Base-by-base conservation (phyloP, 2,797 vertebrate species). In the Heterohyrax brucei region DNA sequence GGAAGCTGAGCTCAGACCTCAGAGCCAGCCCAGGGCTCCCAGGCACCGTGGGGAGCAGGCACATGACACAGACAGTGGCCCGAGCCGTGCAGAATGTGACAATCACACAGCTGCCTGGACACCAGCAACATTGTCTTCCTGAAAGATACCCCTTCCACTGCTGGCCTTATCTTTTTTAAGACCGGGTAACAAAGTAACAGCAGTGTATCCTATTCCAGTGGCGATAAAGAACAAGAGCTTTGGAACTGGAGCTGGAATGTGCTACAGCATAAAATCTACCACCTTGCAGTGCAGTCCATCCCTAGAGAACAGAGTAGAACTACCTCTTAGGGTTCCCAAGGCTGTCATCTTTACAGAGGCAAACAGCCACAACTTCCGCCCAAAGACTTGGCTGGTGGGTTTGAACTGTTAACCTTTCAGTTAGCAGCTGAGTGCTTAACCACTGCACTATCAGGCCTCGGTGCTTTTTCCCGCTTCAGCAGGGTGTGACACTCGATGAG, bases 61-160 rank as follows among this genome's bases (percentile, higher is more conserved):
- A 82, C 39, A 13, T 39, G 80, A 76, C 59, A 66, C 24, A 33
- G 5, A 26, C 39, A 56, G 87, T 77, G n/a, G 78, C 50, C 61
- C 30, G 18, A 44, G 88, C 56, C 68, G 26, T 0, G 0, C 39
- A 10, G 59, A 82, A 73, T 1, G 1, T 78, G 84, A 90, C 9
- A 3, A 56, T 61, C 93, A 88, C 85, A 72, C 0, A 12, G 88
- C 53, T 66, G 72, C 66, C 50, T 89, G 53, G 10, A 93, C 62
- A 89, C 77, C 76, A 50, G 84, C 82, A 72, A 66, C 61, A 80
- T 16, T 87, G 30, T 88, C 73, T 62, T 78, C 79, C 80, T 92
- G 82, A 91, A 90, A 90, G 72, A 46, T 26, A 61, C 18, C 0
- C 21, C 8, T 80, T 64, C 7, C 5, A 75, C 18, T 66, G 59